Evolutionary conservation across 2,888 invertebrate genomes (phyloP).

Genomic region (Spilarctia lutea): DNA sequence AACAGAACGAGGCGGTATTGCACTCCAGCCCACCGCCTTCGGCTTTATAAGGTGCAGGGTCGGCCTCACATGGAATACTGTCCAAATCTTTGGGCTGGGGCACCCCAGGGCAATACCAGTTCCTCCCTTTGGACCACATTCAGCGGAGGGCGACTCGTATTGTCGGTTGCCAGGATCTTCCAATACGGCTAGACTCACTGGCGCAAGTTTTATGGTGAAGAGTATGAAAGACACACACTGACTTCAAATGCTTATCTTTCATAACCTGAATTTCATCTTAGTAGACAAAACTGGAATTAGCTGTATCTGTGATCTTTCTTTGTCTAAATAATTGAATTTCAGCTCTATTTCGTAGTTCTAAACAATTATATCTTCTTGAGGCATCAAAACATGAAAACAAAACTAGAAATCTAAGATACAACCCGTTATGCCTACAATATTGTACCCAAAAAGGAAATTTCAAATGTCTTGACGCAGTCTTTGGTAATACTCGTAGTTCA

Average conservation of each 20-base stretch:
- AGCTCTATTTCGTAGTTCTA: not conserved
- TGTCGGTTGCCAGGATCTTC: too few relatives aligned
- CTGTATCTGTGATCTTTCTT: not conserved
- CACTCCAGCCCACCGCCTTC: too few relatives aligned
- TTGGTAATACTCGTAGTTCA: constrained; percentile 8
- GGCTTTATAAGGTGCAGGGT: too few relatives aligned
- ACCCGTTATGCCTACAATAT: not conserved
- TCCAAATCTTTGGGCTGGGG: too few relatives aligned
- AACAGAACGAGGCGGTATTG: too few relatives aligned
- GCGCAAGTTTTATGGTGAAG: not conserved
- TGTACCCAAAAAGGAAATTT: not conserved
- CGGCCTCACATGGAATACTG: too few relatives aligned
- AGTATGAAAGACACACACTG: not conserved
- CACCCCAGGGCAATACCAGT: too few relatives aligned
- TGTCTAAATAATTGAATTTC: not conserved
- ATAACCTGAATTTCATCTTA: not conserved
- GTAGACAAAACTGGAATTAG: not conserved
- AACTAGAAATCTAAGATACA: not conserved
- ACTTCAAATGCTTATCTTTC: not conserved
- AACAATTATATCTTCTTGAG: not conserved
- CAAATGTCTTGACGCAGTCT: not conserved
- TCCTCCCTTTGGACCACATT: too few relatives aligned
- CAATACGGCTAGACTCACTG: too few relatives aligned
- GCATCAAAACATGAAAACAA: not conserved
- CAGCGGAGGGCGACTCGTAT: too few relatives aligned